Conservation (phyloP, 2,888 invertebrate genomes). For the Zygaena filipendulae region DNA sequence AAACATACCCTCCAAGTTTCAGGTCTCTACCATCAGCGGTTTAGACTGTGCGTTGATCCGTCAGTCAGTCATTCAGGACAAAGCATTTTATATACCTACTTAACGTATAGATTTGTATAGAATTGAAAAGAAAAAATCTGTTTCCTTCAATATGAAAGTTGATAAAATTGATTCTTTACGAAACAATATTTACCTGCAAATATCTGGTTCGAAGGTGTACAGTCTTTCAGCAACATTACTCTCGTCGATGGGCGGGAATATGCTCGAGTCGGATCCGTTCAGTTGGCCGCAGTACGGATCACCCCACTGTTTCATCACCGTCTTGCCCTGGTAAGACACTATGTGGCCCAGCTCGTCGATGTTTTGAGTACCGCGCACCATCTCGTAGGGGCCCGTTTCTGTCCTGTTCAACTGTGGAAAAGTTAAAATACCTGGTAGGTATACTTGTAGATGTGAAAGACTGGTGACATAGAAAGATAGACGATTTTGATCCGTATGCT, state of each 20-base stretch:
- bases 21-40: too few relatives aligned
- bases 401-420: conserved; percentile 59
- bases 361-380: conserved; percentile 62
- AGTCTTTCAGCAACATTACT: conserved; percentile 35
- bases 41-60: too few relatives aligned
- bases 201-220: conserved; percentile 62
- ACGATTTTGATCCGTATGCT: not conserved
- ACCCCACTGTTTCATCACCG: conserved; percentile 36
- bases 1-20: too few relatives aligned
- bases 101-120: too few relatives aligned
- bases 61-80: too few relatives aligned
- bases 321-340: conserved; percentile 45
- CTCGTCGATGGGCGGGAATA: conserved; percentile 60
- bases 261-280: conserved; percentile 65
- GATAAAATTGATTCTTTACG: too few relatives aligned
- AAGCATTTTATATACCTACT: too few relatives aligned
- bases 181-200: conserved; percentile 74
- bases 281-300: conserved; percentile 60
- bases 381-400: conserved; percentile 61
- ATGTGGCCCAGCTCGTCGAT: conserved; percentile 56
- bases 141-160: too few relatives aligned
- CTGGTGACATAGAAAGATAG: not conserved
- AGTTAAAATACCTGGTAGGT: conserved; percentile 1
- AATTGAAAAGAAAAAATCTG: too few relatives aligned
- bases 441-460: not conserved